Conservation (phyloP, 2,113 vertebrate species). For the Ophthalmolycus amberensis region DNA sequence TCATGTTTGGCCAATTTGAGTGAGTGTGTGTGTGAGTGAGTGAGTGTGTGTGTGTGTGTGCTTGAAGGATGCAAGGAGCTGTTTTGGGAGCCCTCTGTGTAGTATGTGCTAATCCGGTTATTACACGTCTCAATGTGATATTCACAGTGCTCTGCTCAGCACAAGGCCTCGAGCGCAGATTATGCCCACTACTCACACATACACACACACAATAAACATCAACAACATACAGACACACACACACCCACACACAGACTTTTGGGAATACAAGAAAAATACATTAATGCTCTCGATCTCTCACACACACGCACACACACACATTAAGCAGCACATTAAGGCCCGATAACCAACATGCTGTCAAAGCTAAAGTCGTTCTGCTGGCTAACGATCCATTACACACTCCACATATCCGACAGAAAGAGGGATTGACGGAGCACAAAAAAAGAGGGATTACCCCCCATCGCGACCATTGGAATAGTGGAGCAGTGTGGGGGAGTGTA, state of each 20-base stretch:
- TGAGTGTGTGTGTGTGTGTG: slow-evolving; percentile 20
- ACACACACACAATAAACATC: slow-evolving; percentile 47
- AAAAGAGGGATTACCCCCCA: slow-evolving; percentile 60
- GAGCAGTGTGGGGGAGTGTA: slow-evolving; percentile 17
- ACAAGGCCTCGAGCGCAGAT: slow-evolving; percentile 74
- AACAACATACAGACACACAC: slow-evolving; percentile 40
- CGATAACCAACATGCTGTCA: slow-evolving; percentile 56
- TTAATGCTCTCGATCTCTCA: slow-evolving; percentile 15
- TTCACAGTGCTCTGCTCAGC: slow-evolving; percentile 69
- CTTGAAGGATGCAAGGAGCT: slow-evolving; percentile 44
- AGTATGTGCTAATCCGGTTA: slow-evolving; percentile 76
- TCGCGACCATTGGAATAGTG: slow-evolving; percentile 34
- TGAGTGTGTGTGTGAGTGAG: neutral
- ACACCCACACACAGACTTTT: slow-evolving; percentile 30
- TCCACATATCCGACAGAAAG: slow-evolving; percentile 53
- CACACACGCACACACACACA: slow-evolving; percentile 30
- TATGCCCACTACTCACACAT: slow-evolving; percentile 58
- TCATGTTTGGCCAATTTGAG: neutral
- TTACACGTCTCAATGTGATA: slow-evolving; percentile 73
- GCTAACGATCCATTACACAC: slow-evolving; percentile 74
- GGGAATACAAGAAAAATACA: slow-evolving; percentile 36
- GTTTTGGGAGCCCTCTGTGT: slow-evolving; percentile 63
- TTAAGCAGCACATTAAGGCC: slow-evolving; percentile 63
- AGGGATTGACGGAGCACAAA: slow-evolving; percentile 59
- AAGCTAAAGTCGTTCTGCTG: slow-evolving; percentile 66